Conservation (phyloP, 2,888 invertebrate species). For the Fragum sueziense region DNA sequence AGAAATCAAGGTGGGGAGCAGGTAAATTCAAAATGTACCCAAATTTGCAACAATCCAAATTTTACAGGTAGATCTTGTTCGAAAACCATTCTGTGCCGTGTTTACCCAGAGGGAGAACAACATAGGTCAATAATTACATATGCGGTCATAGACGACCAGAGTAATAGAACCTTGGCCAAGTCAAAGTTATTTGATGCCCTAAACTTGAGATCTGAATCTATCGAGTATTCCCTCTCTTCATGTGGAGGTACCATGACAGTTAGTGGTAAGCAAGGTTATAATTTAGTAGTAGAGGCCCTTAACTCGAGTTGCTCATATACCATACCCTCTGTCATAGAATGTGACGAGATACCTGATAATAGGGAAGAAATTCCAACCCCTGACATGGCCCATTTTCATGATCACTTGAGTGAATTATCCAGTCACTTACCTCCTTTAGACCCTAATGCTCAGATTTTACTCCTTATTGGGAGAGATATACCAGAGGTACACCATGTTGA, state of each 20-base stretch:
- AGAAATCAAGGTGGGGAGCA: background rate
- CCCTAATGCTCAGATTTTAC: conserved; percentile 17
- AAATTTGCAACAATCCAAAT: too few relatives aligned
- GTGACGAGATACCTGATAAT: conserved; percentile 45
- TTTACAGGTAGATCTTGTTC: conserved; percentile 41
- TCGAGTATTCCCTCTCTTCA: conserved; percentile 15
- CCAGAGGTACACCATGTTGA: conserved; percentile 34
- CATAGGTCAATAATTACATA: conserved; percentile 22
- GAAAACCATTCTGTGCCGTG: conserved; percentile 43
- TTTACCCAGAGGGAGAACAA: conserved; percentile 35
- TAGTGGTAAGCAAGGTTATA: conserved; percentile 26
- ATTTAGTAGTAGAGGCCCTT: conserved; percentile 31
- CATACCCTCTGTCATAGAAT: conserved; percentile 51
- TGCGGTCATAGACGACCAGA: conserved; percentile 58
- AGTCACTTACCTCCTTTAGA: conserved; percentile 46
- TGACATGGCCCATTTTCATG: conserved; percentile 37
- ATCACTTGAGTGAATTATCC: conserved; percentile 45
- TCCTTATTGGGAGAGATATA: conserved; percentile 42
- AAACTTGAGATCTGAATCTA: background rate
- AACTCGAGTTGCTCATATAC: conserved; percentile 25
- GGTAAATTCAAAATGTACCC: conserved; percentile 3
- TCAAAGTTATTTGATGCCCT: background rate
- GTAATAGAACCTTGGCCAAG: conserved; percentile 36
- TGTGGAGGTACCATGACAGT: conserved; percentile 10
- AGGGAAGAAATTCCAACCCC: conserved; percentile 55